Conservation (phyloP, 2,797 vertebrate genomes). For the Dipus sagitta region DNA sequence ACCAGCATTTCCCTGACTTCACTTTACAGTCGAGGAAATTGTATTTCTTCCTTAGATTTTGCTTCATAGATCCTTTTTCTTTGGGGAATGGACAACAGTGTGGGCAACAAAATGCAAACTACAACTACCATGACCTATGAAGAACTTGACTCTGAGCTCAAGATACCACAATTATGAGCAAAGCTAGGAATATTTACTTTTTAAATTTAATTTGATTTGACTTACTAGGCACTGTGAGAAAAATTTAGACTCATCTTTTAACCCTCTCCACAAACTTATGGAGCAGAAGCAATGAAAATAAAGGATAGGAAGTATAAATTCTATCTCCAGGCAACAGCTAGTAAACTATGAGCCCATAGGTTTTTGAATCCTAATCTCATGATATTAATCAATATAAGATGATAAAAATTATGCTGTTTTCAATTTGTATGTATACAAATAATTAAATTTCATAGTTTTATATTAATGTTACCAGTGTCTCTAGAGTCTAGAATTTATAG, state of each 20-base stretch:
- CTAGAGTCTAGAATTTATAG: background rate
- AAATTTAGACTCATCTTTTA: constrained; percentile 25
- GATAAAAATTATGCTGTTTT: background rate
- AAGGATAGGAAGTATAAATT: background rate
- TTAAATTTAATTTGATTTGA: background rate
- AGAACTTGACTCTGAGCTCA: background rate
- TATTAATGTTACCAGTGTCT: background rate
- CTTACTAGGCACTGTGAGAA: background rate
- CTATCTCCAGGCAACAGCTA: background rate
- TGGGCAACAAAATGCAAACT: background rate
- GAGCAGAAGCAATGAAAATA: background rate
- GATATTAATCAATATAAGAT: background rate
- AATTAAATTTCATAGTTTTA: background rate
- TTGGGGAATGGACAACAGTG: background rate
- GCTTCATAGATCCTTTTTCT: background rate
- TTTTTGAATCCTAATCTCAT: background rate
- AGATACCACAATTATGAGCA: background rate
- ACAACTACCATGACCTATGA: background rate
- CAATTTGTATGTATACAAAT: constrained; percentile 4
- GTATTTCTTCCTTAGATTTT: background rate
- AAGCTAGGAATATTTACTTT: background rate
- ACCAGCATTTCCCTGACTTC: background rate
- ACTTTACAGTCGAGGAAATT: background rate
- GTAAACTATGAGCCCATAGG: background rate
- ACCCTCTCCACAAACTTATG: background rate